phyloP scores from a whole-genome alignment of 2,113 vertebrate species.

The Halichoeres trimaculatus region DNA sequence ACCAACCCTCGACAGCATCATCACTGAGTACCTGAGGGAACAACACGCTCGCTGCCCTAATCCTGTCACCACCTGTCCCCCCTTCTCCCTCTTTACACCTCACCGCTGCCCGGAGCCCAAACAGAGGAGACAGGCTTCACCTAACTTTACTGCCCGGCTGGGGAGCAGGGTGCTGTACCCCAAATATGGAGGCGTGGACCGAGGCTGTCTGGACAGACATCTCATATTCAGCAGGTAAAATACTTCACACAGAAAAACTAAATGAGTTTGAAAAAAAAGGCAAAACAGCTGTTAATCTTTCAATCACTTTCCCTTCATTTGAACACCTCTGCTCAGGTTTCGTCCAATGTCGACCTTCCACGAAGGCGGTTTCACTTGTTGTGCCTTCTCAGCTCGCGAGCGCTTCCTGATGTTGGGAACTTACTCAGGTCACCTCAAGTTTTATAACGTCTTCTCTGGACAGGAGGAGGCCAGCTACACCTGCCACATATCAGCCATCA shows the following conservation, averaged over 20 bases:
- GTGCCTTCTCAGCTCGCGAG: conserved; percentile 94
- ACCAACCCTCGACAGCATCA: conserved; percentile 95
- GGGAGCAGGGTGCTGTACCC: conserved; percentile 91
- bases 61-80: conserved; percentile 96
- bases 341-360: conserved; percentile 95
- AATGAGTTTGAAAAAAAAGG: no score
- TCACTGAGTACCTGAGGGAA: conserved; percentile 97
- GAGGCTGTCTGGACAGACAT: conserved; percentile 94
- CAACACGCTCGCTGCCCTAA: conserved; percentile 98
- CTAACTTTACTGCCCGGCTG: conserved; percentile 95
- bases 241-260: not conserved
- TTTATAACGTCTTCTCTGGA: conserved; percentile 94
- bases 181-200: conserved; percentile 93
- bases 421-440: conserved; percentile 92
- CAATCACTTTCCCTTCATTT: conserved; percentile 40
- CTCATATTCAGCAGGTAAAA: conserved; percentile 97
- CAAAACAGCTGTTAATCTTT: not conserved
- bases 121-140: conserved; percentile 92
- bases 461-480: conserved; percentile 95
- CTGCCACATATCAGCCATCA: conserved; percentile 95
- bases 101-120: conserved; percentile 98
- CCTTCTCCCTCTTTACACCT: conserved; percentile 97
- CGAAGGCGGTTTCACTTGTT: conserved; percentile 94
- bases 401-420: conserved; percentile 96
- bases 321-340: conserved; percentile 82